Percentiles rank a stretch among this genome's conserved stretches.
Evolutionary conservation across 2,797 vertebrate species (phyloP).

Genomic region (Sebastes hubbsi): DNA sequence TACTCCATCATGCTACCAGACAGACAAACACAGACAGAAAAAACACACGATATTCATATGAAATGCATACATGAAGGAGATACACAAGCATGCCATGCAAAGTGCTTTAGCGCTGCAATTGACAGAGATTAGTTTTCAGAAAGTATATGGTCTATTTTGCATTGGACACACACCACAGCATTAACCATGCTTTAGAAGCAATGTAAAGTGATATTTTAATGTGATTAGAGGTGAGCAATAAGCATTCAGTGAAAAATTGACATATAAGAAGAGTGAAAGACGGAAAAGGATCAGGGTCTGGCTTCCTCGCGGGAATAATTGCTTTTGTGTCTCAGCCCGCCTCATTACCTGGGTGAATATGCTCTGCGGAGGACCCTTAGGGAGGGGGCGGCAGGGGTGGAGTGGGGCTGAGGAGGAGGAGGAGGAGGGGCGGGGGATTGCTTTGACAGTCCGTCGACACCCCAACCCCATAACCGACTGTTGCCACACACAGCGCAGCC

Average conservation of each 20-base stretch:
- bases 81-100: slow-evolving; percentile 7
- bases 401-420: slow-evolving; percentile 89
- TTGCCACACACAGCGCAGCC: slow-evolving; percentile 81
- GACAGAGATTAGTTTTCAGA: neutral
- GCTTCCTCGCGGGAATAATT: neutral
- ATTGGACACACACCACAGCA: neutral
- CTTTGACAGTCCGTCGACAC: slow-evolving; percentile 95
- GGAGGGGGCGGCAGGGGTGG: slow-evolving; percentile 93
- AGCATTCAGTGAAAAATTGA: neutral
- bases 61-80: neutral
- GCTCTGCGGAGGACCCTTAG: slow-evolving; percentile 96
- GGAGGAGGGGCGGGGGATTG: slow-evolving; percentile 89
- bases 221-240: neutral
- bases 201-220: neutral
- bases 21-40: slow-evolving; percentile 26
- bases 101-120: neutral
- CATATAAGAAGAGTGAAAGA: neutral
- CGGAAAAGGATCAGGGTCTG: neutral
- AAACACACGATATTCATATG: neutral
- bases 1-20: slow-evolving; percentile 93
- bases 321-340: slow-evolving; percentile 59
- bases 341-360: slow-evolving; percentile 97
- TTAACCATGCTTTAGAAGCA: neutral
- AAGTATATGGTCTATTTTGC: neutral
- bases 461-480: slow-evolving; percentile 99